Conservation (phyloP, 2,797 vertebrate species). For the Rhabdomys pumilio region DNA sequence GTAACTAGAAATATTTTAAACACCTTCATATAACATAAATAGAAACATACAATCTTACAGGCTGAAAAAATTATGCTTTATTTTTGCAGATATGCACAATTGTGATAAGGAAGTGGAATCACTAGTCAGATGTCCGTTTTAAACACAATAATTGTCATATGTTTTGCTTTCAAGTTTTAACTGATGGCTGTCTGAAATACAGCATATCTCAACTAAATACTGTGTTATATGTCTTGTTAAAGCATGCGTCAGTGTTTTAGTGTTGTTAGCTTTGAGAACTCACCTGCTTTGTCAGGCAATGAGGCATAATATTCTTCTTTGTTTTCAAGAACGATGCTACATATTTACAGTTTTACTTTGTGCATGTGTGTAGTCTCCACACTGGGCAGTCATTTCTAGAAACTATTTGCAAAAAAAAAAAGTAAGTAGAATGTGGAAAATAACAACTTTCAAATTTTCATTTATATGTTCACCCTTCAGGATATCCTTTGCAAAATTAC, state of each 20-base stretch:
- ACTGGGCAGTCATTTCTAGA: background rate
- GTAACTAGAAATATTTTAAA: background rate
- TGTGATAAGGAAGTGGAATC: background rate
- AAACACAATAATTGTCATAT: background rate
- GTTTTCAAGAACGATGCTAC: background rate
- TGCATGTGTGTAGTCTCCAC: background rate
- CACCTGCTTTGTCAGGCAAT: background rate
- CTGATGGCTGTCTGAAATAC: background rate
- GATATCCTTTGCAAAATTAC: constrained; percentile 25
- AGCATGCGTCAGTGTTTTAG: background rate
- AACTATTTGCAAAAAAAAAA: background rate
- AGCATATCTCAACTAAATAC: background rate
- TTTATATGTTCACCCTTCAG: constrained; percentile 11
- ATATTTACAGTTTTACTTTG: background rate
- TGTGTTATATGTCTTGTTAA: background rate
- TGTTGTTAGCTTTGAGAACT: background rate
- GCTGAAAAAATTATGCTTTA: background rate
- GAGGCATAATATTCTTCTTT: background rate
- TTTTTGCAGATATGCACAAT: background rate
- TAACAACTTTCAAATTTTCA: background rate
- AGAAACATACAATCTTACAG: background rate
- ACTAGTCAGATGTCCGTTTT: background rate
- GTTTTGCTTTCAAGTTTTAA: constrained; percentile 18
- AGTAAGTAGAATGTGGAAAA: background rate
- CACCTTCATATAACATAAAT: background rate